Conservation (phyloP, 1,140 invertebrate genomes). For the Cataglyphis hispanica region DNA sequence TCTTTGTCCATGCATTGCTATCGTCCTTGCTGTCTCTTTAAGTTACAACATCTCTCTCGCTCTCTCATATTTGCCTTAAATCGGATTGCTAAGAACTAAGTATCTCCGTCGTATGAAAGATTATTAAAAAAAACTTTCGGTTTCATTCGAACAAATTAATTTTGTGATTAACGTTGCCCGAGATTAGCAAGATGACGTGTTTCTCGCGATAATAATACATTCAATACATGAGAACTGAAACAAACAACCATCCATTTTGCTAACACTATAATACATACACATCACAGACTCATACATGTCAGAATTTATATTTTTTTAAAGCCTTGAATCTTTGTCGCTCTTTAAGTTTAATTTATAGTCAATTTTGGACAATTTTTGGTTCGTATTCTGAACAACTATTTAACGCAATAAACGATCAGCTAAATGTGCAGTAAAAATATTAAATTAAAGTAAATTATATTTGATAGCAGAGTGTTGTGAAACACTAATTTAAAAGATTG, state of each 20-base stretch:
- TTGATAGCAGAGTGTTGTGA: neutral
- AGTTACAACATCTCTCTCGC: conserved; percentile 16
- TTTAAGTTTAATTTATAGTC: neutral
- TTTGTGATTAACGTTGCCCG: conserved; percentile 4
- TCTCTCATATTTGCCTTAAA: neutral
- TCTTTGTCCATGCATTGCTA: conserved; percentile 50
- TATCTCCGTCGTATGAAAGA: neutral
- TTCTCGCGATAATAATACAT: conserved; percentile 14
- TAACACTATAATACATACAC: neutral
- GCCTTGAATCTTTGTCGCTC: neutral
- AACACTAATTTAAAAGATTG: neutral
- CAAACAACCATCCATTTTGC: neutral
- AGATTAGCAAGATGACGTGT: conserved; percentile 21
- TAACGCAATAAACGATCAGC: neutral
- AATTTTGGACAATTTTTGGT: neutral
- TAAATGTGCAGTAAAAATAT: neutral
- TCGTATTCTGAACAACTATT: neutral
- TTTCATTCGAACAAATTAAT: conserved; percentile 37
- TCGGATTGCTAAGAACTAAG: conserved; percentile 7
- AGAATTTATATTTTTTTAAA: neutral
- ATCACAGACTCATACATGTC: neutral
- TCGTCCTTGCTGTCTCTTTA: conserved; percentile 45
- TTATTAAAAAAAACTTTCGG: neutral
- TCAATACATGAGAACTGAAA: conserved; percentile 14
- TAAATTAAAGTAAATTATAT: neutral